Percentiles rank a stretch among this genome's conserved stretches.
Conservation (phyloP, 2,888 invertebrate species). For the Orthosia gracilis region DNA sequence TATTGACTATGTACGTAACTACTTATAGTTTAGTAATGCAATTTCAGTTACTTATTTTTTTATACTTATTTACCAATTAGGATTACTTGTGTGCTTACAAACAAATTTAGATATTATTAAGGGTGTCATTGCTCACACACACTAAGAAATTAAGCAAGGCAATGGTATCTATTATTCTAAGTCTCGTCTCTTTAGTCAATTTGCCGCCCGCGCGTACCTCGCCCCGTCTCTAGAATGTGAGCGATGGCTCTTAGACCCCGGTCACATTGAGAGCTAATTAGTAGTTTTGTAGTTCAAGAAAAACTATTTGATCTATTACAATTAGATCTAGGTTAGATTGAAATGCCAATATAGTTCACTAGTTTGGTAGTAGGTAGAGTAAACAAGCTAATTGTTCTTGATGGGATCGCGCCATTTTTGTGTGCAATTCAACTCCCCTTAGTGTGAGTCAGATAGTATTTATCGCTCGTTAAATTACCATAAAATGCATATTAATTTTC, state of each 20-base stretch:
- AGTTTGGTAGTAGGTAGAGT: no score
- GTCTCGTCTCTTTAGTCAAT: neutral
- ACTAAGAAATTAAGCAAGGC: neutral
- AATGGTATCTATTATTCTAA: neutral
- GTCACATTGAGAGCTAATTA: no score
- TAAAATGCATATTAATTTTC: conserved; percentile 1
- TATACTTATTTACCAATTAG: neutral
- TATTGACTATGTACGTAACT: conserved; percentile 9
- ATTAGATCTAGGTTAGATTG: no score
- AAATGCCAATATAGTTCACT: no score
- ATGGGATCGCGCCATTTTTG: no score
- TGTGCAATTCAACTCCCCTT: neutral
- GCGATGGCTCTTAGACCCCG: neutral
- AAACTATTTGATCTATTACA: no score
- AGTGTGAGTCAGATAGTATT: neutral
- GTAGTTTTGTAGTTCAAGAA: no score
- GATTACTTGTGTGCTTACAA: neutral
- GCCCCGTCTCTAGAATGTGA: neutral
- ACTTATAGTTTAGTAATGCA: conserved; percentile 15
- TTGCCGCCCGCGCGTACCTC: neutral
- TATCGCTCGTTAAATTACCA: neutral
- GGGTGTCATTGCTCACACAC: neutral
- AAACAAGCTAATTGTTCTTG: no score
- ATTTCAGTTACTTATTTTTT: neutral
- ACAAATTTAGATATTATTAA: conserved; percentile 8